phyloP scores from a whole-genome alignment of 2,797 vertebrate species.

The Thripadectes ignobilis region DNA sequence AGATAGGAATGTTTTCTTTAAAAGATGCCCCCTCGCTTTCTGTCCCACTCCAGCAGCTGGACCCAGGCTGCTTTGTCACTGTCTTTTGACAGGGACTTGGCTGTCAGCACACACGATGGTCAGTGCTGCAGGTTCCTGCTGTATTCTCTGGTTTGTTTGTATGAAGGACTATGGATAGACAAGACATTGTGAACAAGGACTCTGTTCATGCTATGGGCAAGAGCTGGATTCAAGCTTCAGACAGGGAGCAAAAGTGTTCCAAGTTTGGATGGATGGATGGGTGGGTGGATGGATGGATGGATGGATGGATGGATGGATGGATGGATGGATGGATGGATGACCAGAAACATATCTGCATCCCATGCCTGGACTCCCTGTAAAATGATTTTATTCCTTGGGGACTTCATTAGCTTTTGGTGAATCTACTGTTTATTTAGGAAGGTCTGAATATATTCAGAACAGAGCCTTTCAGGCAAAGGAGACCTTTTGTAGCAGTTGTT shows the following conservation, averaged over 20 bases:
- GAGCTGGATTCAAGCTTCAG: background rate
- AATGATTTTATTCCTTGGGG: background rate
- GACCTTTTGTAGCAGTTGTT: background rate
- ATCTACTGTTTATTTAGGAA: background rate
- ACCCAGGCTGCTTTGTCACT: background rate
- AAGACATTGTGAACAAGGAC: background rate
- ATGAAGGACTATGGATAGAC: background rate
- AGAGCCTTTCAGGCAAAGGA: background rate
- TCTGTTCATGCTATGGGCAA: background rate
- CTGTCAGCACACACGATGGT: background rate
- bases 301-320: background rate
- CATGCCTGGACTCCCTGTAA: background rate
- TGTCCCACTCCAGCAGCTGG: accelerated
- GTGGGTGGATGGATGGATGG: background rate
- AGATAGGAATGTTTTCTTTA: background rate
- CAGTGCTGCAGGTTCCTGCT: background rate
- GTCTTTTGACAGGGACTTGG: background rate
- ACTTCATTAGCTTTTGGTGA: background rate
- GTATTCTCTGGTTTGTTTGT: background rate
- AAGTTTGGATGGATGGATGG: background rate
- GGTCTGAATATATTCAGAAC: background rate
- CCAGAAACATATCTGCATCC: background rate
- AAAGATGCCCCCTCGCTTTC: background rate
- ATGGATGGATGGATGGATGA: background rate
- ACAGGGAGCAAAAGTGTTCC: background rate